Percentiles rank a stretch among this genome's conserved stretches.
Evolutionary conservation across 2,888 invertebrate species (phyloP).

Genomic region (Trissolcus brochymenae): DNA sequence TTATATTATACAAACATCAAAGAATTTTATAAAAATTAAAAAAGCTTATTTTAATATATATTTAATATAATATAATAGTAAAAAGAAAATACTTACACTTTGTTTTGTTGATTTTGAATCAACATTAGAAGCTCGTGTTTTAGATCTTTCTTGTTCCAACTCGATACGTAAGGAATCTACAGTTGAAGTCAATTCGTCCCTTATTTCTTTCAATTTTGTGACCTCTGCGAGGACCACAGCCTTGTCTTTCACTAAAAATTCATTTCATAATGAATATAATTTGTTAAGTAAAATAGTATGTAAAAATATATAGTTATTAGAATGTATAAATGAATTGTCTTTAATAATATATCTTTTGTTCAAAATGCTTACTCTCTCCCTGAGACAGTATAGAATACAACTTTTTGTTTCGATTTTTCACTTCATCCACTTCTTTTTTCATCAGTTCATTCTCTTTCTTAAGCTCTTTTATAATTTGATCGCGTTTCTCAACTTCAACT

Average conservation of each 20-base stretch:
- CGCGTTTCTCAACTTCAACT: conserved; percentile 80
- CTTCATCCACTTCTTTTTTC: conserved; percentile 82
- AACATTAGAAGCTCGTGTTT: conserved; percentile 78
- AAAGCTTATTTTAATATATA: too few species aligned
- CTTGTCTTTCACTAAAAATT: conserved; percentile 86
- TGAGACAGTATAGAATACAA: conserved; percentile 83
- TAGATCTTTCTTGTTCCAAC: conserved; percentile 86
- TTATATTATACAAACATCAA: neutral
- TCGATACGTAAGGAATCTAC: conserved; percentile 83
- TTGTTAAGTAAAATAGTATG: neutral
- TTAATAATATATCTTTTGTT: neutral
- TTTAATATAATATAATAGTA: too few species aligned
- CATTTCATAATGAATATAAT: neutral
- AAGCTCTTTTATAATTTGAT: conserved; percentile 79
- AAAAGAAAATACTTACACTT: conserved; percentile 64
- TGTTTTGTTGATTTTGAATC: conserved; percentile 77
- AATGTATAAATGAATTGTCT: too few species aligned
- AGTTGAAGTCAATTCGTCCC: conserved; percentile 85
- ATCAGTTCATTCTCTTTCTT: conserved; percentile 77
- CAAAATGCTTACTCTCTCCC: conserved; percentile 83
- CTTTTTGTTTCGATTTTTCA: conserved; percentile 84
- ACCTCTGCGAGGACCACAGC: conserved; percentile 85
- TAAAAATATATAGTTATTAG: neutral
- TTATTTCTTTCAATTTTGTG: conserved; percentile 82
- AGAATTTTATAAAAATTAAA: neutral